phyloP scores from a whole-genome alignment of 2,797 vertebrate genomes.

The Sus cebifrons region DNA sequence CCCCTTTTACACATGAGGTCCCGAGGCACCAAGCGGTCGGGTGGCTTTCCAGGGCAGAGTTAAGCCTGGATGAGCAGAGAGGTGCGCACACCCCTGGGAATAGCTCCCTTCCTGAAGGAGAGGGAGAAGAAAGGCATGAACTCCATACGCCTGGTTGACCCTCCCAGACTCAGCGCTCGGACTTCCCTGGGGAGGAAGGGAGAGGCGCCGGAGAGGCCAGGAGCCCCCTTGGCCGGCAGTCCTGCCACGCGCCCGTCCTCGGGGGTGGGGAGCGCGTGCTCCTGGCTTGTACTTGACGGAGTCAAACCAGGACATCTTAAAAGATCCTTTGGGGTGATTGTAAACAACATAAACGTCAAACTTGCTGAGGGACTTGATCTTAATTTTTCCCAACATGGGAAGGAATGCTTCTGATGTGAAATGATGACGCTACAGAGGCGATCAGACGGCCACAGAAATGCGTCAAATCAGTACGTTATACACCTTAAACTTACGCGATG shows the following conservation, averaged over 20 bases:
- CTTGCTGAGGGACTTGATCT: neutral
- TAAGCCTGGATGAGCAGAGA: neutral
- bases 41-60: neutral
- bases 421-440: too few relatives aligned
- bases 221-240: neutral
- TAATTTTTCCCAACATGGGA: neutral
- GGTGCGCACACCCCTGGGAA: neutral
- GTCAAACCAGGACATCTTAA: neutral
- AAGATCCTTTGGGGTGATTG: neutral
- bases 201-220: neutral
- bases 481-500: neutral
- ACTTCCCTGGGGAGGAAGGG: neutral
- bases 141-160: rapidly evolving
- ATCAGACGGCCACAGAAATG: neutral
- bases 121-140: neutral
- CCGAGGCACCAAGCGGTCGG: neutral
- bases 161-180: neutral
- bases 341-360: neutral
- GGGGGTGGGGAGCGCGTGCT: neutral
- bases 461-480: neutral
- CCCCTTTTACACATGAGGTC: neutral
- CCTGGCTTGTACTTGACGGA: too few relatives aligned
- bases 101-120: neutral
- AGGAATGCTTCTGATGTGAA: neutral
- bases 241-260: neutral